Evolutionary conservation across 2,888 invertebrate genomes (phyloP).

Genomic region (Leucophenga maculata): DNA sequence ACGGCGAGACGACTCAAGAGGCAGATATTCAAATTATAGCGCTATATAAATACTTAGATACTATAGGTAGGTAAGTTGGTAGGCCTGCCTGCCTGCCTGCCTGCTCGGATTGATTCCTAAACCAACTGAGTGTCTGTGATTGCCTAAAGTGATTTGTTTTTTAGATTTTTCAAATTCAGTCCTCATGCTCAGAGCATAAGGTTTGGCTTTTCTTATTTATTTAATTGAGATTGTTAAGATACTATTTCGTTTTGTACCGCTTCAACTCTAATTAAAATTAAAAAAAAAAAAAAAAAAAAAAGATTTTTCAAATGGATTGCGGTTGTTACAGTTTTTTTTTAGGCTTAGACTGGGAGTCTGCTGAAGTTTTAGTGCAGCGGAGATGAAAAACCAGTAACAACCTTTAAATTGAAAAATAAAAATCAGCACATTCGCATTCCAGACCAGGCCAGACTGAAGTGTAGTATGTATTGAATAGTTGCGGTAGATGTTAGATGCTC

Average conservation of each 20-base stretch:
- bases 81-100: too few relatives aligned
- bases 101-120: neutral
- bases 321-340: slow-evolving; percentile 44
- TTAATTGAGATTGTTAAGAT: too few relatives aligned
- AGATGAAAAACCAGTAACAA: slow-evolving; percentile 14
- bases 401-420: slow-evolving; percentile 34
- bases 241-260: too few relatives aligned
- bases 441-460: slow-evolving; percentile 47
- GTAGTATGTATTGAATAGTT: neutral
- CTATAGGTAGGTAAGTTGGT: too few relatives aligned
- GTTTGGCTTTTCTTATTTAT: too few relatives aligned
- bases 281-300: too few relatives aligned
- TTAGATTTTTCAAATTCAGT: too few relatives aligned
- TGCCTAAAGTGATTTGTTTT: slow-evolving; percentile 64
- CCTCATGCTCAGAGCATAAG: too few relatives aligned
- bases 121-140: slow-evolving; percentile 26
- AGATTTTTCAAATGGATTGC: slow-evolving; percentile 57
- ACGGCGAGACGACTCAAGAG: neutral
- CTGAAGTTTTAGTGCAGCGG: neutral
- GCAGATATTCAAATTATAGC: too few relatives aligned
- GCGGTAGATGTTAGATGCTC: neutral
- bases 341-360: neutral
- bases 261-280: too few relatives aligned
- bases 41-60: neutral
- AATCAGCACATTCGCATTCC: slow-evolving; percentile 53